phyloP scores from a whole-genome alignment of 1,140 invertebrate species.

The Sycobia sp. region DNA sequence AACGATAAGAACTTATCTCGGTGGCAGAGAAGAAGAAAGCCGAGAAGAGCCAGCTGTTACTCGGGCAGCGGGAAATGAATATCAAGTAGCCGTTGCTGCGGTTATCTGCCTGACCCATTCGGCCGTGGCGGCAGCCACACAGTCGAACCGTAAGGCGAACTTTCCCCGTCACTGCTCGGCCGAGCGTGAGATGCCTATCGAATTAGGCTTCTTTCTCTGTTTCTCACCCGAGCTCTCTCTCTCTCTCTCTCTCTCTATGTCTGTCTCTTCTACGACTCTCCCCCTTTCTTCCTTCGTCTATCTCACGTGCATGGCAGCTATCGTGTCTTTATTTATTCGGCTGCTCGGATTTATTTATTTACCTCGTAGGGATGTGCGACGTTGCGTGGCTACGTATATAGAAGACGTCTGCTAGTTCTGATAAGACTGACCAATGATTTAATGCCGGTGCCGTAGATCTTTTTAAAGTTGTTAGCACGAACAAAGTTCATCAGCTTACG shows the following conservation, averaged over 20 bases:
- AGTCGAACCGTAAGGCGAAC: constrained; percentile 16
- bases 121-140: constrained; percentile 5
- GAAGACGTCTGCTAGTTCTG: background rate
- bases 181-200: constrained; percentile 27
- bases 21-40: background rate
- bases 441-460: too few relatives aligned
- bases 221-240: too few relatives aligned
- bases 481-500: too few relatives aligned
- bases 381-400: background rate
- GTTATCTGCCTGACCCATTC: constrained; percentile 14
- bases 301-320: too few relatives aligned
- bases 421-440: background rate
- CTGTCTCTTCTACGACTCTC: too few relatives aligned
- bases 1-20: constrained; percentile 27
- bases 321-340: constrained; percentile 24
- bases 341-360: constrained; percentile 22
- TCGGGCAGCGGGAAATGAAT: constrained; percentile 19
- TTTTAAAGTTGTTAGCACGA: too few relatives aligned
- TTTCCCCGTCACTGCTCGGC: constrained; percentile 9
- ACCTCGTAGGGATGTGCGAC: background rate
- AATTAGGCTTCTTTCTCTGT: background rate
- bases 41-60: constrained; percentile 11
- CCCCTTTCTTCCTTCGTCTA: too few relatives aligned
- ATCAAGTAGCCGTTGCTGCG: constrained; percentile 10
- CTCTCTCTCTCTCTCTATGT: too few relatives aligned